These are phyloP conservation scores for Gryllus bimaculatus DNA, from an alignment of 1,140 invertebrate genomes.

Conservation along the genomic window DNA sequence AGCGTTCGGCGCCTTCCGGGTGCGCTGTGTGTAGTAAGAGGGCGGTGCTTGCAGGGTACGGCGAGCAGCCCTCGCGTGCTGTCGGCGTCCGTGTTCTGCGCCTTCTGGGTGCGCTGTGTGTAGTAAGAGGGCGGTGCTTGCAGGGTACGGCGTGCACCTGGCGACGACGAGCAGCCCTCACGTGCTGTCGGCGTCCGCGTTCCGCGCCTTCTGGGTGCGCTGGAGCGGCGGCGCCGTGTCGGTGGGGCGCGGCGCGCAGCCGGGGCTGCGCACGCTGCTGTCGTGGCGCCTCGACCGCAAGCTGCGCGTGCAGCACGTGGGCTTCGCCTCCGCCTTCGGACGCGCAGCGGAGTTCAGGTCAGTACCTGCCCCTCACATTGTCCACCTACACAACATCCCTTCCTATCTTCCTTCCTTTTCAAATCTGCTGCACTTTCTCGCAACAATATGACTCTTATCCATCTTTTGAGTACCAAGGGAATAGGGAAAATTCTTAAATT, in stretches of 20 bases:
- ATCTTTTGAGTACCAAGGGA: too few species aligned
- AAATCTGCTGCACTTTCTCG: too few species aligned
- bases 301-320: conserved; percentile 46
- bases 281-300: conserved; percentile 45
- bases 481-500: too few species aligned
- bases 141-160: conserved; percentile 49
- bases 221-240: conserved; percentile 47
- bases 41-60: conserved; percentile 39
- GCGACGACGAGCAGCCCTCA: conserved; percentile 42
- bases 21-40: conserved; percentile 37
- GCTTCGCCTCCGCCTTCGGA: conserved; percentile 49
- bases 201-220: conserved; percentile 49
- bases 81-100: conserved; percentile 39
- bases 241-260: conserved; percentile 42
- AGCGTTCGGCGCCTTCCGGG: conserved; percentile 48
- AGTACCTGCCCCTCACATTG: not conserved
- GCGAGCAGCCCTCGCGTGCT: conserved; percentile 41
- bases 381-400: too few species aligned
- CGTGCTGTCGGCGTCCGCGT: conserved; percentile 36
- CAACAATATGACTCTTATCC: too few species aligned
- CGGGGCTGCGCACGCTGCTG: conserved; percentile 40
- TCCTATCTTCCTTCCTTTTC: too few species aligned
- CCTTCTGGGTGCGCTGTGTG: conserved; percentile 49
- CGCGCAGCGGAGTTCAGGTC: conserved; percentile 52
- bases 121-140: conserved; percentile 8